Percentiles rank a stretch among this genome's conserved stretches.
These are phyloP conservation scores for Sarcophaga bullata DNA, from an alignment of 1,140 invertebrate species.

Conservation along the genomic window DNA sequence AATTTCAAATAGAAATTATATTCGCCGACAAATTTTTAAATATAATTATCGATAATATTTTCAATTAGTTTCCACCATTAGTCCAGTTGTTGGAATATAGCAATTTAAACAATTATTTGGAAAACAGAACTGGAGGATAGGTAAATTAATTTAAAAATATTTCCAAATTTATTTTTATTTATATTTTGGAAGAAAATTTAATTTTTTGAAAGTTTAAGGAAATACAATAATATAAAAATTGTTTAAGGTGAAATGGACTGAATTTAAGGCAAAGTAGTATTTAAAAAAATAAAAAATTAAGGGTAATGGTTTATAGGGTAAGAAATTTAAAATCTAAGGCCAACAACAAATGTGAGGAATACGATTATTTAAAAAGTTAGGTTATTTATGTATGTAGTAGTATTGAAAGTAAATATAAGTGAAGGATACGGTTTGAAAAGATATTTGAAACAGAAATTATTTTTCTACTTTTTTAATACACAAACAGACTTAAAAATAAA, in stretches of 20 bases:
- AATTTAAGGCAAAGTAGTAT: conserved; percentile 37
- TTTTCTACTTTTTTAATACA: background rate
- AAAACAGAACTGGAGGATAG: no score
- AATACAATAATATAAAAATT: conserved; percentile 30
- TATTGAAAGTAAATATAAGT: background rate
- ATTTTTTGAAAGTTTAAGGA: conserved; percentile 14
- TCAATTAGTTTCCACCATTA: no score
- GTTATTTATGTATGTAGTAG: no score
- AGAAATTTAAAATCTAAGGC: background rate
- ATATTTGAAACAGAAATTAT: background rate
- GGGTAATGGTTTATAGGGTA: background rate
- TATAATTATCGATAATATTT: no score
- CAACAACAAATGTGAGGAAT: background rate
- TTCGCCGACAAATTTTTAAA: no score
- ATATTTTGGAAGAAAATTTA: background rate
- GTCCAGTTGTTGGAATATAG: no score
- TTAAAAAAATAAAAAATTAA: conserved; percentile 7
- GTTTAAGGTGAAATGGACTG: conserved; percentile 24
- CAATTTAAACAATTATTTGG: no score
- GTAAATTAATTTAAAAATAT: no score
- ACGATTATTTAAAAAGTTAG: no score
- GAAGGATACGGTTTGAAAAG: background rate
- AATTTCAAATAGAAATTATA: no score
- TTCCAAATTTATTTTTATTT: background rate
- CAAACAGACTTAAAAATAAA: background rate